Base-by-base conservation (phyloP, 2,797 vertebrate species). In the Sebastes nivosus region DNA sequence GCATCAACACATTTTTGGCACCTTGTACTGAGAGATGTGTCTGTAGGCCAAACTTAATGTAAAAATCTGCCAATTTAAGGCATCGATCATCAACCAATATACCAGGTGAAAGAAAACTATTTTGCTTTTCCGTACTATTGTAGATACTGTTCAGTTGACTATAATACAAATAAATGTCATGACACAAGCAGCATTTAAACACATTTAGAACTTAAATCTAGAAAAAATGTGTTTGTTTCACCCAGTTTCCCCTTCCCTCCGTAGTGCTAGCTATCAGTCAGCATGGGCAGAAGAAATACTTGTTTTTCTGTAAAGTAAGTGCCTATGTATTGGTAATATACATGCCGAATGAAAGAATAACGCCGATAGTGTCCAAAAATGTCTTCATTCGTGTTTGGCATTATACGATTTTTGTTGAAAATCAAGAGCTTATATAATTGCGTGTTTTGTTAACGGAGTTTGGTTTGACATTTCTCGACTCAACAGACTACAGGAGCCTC, bases 301-400 rank as follows among this genome's bases (percentile, higher is more conserved):
- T 20, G 10, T 42, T 30, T 30, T 30, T n/a, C 32, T 55, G 2
- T 0, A 5, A 7, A 9, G 42, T 5, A 29, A 18, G 6, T 0
- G 9, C 4, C 2, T 1, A 4, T 46, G 20, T 24, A 36, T 72
- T 16, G 54, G 27, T 38, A 2, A 12, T 29, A 4, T 29, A 1
- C 0, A 4, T 0, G 58, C 71, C 34, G 72, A 79, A 58, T 63
- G 16, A 3, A 25, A 70, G 42, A 32, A 1, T 5, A 14, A 32
- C 0, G 2, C 6, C 0, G 1, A 10, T 16, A 0, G 11, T 13
- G 9, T 20, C 0, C 1, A 0, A 1, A 24, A 16, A n/a, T 14
- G 4, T 20, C 0, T 25, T 30, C 4, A 32, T 5, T 34, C 1
- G 1, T 18, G 4, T 38, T 27, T 2, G 24, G 0, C 1, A 24